Base-by-base conservation (phyloP, 2,797 vertebrate species). In the Tolypeutes matacus region DNA sequence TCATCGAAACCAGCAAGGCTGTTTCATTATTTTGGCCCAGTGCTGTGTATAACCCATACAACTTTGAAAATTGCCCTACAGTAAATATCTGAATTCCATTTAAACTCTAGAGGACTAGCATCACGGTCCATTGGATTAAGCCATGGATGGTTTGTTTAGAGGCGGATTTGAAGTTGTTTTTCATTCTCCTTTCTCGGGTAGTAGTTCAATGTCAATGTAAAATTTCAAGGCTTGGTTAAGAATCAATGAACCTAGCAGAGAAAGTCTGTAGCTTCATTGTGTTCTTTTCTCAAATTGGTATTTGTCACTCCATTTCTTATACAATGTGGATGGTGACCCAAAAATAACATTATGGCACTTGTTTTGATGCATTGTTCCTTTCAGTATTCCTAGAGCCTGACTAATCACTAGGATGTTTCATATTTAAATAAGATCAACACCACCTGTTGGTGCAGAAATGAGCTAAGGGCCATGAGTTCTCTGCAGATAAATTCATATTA, bases 91-190 rank as follows among this genome's bases (percentile, higher is more conserved):
- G n/a, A 89, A 93, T 51, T 15, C 46, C 23, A 75, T 94, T 93
- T 96, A 94, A 93, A 96, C 31, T 11, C 93, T 98, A 97, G 97
- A 97, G 95, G 95, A 80, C 91, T 97, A 90, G 62, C 0, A 0
- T 91, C 80, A 70, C 88, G 87, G 83, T 78, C n/a, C 23, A 39
- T 23, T 91, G 77, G 46, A 93, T 95, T 58, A 62, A 91, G 34
- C 36, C 25, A n/a, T 0, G 4, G 53, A 36, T 21, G 23, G 51
- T 89, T 58, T 73, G n/a, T 86, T 83, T 77, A 67, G 60, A 89
- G 56, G 20, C 42, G 39, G 13, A 81, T 31, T 53, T 65, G 17
- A 95, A 83, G 86, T 70, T 88, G 21, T 73, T 89, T 85, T 42
- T 72, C 56, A 36, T 89, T 78, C 75, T 94, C 56, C 39, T 46